Evolutionary conservation across 2,797 vertebrate species (phyloP).

Genomic region (Eidolon dupreanum): DNA sequence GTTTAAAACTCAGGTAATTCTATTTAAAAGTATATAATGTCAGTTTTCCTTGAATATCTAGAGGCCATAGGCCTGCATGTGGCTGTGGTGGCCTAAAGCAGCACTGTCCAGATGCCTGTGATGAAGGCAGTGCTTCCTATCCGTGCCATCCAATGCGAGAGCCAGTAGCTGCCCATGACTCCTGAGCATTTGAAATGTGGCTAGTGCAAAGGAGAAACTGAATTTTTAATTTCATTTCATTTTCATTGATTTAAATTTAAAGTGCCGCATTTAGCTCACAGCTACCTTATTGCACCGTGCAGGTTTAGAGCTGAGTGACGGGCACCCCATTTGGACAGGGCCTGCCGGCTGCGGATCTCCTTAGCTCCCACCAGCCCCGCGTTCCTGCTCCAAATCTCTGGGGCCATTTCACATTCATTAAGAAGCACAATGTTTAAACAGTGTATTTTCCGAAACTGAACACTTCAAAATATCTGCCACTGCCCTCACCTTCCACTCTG

Average conservation of each 20-base stretch:
- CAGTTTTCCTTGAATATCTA: background rate
- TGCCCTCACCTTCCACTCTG: background rate
- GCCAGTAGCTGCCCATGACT: background rate
- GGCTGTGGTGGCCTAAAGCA: background rate
- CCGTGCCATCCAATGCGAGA: rapidly evolving
- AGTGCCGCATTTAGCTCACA: background rate
- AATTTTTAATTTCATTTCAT: background rate
- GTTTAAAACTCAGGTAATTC: background rate
- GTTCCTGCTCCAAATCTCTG: background rate
- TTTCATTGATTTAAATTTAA: background rate
- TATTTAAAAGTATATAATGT: background rate
- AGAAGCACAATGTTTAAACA: background rate
- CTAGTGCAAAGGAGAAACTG: background rate
- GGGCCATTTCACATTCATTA: background rate
- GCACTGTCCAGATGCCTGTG: rapidly evolving
- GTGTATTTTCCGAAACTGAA: background rate
- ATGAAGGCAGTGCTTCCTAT: too few relatives aligned
- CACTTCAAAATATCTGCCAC: background rate
- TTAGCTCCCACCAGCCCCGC: background rate
- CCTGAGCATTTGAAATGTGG: background rate
- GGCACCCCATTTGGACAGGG: background rate
- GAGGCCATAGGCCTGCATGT: rapidly evolving
- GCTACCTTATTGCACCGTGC: background rate
- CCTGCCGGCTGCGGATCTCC: background rate
- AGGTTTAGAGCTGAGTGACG: background rate